phyloP scores from a whole-genome alignment of 2,113 vertebrate genomes.

The Cinclus mexicanus region DNA sequence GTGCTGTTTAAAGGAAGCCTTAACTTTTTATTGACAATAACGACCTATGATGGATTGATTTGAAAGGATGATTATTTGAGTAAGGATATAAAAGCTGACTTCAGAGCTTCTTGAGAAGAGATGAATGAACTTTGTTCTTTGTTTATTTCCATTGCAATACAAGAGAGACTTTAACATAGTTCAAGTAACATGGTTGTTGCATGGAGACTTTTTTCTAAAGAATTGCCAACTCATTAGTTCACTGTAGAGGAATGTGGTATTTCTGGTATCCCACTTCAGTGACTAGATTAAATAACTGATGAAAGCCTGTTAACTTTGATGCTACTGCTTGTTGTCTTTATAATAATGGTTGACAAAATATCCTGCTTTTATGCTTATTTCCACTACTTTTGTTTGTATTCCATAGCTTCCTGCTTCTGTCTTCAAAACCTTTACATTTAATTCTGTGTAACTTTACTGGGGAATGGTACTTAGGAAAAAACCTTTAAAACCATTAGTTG shows the following conservation, averaged over 20 bases:
- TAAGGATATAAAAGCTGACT: background rate
- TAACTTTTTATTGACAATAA: background rate
- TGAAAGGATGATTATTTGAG: background rate
- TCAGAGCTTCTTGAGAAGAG: background rate
- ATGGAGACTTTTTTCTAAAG: background rate
- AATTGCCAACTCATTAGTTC: slow-evolving; percentile 15
- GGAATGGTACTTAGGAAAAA: background rate
- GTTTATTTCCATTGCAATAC: background rate
- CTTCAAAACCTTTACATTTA: background rate
- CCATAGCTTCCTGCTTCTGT: background rate
- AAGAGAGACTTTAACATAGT: background rate
- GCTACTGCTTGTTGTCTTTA: background rate
- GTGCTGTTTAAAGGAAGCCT: background rate
- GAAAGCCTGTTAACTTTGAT: background rate
- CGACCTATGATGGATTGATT: background rate
- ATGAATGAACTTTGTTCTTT: background rate
- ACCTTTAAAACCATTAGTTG: background rate
- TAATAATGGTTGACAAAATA: background rate
- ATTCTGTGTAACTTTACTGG: background rate
- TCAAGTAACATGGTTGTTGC: background rate
- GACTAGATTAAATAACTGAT: slow-evolving; percentile 50
- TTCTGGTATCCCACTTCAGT: slow-evolving; percentile 24
- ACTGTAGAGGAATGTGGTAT: slow-evolving; percentile 43
- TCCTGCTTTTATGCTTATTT: background rate
- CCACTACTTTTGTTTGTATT: background rate